Conservation (phyloP, 2,888 invertebrate species). For the Eupithecia abbreviata region DNA sequence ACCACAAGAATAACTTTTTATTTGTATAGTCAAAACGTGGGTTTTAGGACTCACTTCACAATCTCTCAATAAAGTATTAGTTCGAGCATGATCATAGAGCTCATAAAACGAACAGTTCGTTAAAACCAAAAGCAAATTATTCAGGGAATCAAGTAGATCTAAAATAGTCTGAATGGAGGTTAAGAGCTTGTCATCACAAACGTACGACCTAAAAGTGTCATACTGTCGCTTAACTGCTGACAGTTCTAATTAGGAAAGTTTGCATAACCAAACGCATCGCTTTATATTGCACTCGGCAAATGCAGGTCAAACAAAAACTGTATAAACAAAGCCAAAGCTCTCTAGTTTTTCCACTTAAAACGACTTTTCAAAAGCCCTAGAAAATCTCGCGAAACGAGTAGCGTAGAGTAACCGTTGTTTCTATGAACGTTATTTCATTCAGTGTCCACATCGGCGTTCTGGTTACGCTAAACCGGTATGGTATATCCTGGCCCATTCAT, state of each 20-base stretch:
- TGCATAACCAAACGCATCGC: background rate
- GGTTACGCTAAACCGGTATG: slow-evolving; percentile 30
- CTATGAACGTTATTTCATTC: slow-evolving; percentile 18
- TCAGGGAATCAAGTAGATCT: background rate
- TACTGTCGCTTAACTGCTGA: background rate
- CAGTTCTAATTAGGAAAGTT: background rate
- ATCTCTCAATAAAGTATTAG: background rate
- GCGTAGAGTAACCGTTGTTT: slow-evolving; percentile 7
- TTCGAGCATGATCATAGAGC: background rate
- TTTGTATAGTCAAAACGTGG: too few relatives aligned
- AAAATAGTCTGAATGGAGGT: background rate
- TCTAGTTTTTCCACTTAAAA: slow-evolving; percentile 11
- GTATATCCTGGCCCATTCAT: slow-evolving; percentile 31
- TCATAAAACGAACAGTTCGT: background rate
- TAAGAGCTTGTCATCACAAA: background rate
- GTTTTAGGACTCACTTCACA: too few relatives aligned
- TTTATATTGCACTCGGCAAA: background rate
- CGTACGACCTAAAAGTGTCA: background rate
- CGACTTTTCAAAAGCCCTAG: slow-evolving; percentile 11
- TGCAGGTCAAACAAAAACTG: slow-evolving; percentile 9
- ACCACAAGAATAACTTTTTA: too few relatives aligned
- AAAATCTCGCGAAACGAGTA: slow-evolving; percentile 8
- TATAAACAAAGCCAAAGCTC: background rate
- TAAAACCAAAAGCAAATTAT: background rate
- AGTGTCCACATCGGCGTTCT: slow-evolving; percentile 27